A percentile compares a stretch with the other conserved stretches of the same genome.
Conservation (phyloP, 1,140 invertebrate species). For the Cherax quadricarinatus region DNA sequence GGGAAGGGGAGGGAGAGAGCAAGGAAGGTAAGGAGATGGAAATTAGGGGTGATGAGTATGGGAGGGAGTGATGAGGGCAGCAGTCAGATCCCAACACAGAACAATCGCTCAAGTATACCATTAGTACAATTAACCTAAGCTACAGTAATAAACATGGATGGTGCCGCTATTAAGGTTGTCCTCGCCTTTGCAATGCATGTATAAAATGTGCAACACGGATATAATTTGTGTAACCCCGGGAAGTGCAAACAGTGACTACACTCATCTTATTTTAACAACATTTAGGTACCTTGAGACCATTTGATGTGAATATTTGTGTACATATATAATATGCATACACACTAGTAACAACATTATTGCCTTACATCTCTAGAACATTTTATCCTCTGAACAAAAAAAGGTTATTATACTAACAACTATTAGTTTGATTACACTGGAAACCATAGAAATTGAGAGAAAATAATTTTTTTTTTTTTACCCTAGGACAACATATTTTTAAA, state of each 20-base stretch:
- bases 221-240: background rate
- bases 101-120: background rate
- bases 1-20: too few relatives aligned
- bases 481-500: background rate
- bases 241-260: background rate
- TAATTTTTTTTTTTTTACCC: background rate
- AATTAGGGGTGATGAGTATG: too few relatives aligned
- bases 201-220: background rate
- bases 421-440: constrained; percentile 10
- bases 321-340: constrained; percentile 17
- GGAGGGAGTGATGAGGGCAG: too few relatives aligned
- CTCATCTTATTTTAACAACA: background rate
- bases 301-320: constrained; percentile 18
- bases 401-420: background rate
- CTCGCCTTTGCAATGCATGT: background rate
- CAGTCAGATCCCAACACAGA: background rate
- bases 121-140: background rate
- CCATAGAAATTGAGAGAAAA: background rate
- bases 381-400: background rate
- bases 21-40: too few relatives aligned
- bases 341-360: constrained; percentile 16
- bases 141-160: background rate
- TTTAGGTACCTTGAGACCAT: constrained; percentile 8
- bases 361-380: background rate
- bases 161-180: background rate